Evolutionary conservation across 2,113 vertebrate genomes (phyloP).

Genomic region (Anarhynchus alexandrinus): DNA sequence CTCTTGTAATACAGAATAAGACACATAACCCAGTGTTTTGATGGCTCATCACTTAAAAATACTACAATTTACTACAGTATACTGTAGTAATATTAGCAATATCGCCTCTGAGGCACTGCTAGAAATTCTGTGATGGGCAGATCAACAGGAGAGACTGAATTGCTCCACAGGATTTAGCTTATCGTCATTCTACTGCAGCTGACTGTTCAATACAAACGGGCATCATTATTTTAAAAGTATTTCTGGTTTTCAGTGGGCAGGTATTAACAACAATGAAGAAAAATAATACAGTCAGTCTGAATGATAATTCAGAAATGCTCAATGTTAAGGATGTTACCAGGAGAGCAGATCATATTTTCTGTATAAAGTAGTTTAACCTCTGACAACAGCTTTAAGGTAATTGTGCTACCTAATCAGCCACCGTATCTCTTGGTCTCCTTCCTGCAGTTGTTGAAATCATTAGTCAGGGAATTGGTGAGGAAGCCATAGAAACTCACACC

Average conservation of each 20-base stretch:
- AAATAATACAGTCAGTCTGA: background rate
- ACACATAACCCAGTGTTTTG: too few relatives aligned
- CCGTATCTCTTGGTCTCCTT: constrained; percentile 2
- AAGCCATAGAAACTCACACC: constrained; percentile 36
- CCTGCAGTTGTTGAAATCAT: constrained; percentile 43
- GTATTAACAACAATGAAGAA: background rate
- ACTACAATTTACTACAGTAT: background rate
- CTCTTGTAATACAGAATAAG: background rate
- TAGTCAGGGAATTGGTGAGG: constrained; percentile 40
- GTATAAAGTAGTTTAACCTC: constrained; percentile 53
- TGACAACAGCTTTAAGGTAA: constrained; percentile 51
- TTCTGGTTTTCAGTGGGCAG: background rate
- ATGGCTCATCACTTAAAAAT: background rate
- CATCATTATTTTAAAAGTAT: background rate
- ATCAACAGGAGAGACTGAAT: background rate
- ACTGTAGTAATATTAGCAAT: background rate
- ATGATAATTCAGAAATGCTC: background rate
- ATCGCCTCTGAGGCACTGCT: background rate
- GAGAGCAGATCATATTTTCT: constrained; percentile 31
- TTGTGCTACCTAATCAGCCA: constrained; percentile 39
- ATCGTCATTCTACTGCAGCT: background rate
- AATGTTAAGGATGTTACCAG: background rate
- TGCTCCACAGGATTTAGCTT: background rate
- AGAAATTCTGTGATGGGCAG: background rate
- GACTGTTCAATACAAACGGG: background rate